These are phyloP conservation scores for Morone chrysops DNA, from an alignment of 2,113 vertebrate genomes.

Conservation along the genomic window DNA sequence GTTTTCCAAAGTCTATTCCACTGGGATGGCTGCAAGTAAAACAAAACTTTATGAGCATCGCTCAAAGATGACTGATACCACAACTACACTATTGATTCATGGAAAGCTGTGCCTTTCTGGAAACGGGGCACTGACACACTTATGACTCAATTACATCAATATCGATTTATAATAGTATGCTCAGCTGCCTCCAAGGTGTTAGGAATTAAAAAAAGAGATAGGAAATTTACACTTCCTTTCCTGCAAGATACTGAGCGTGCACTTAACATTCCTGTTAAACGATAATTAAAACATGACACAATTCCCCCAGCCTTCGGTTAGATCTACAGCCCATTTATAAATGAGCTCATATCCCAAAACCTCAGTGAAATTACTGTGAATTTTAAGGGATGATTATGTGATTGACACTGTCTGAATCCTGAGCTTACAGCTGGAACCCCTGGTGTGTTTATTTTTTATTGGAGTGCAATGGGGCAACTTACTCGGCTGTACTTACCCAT, in stretches of 20 bases:
- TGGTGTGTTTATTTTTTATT: constrained; percentile 48
- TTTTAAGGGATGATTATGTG: constrained; percentile 69
- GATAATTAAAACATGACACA: constrained; percentile 73
- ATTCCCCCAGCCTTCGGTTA: constrained; percentile 55
- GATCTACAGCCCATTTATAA: constrained; percentile 66
- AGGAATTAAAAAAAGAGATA: constrained; percentile 20
- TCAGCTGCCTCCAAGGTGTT: constrained; percentile 27
- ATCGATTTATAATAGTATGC: constrained; percentile 43
- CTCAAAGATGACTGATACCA: constrained; percentile 16
- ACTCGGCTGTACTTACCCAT: background rate
- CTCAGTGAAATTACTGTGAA: constrained; percentile 50
- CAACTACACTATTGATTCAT: constrained; percentile 33
- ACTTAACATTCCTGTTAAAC: constrained; percentile 59
- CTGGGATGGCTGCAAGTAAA: constrained; percentile 16
- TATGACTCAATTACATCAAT: constrained; percentile 57
- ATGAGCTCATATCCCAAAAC: constrained; percentile 66
- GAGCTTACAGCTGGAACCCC: constrained; percentile 54
- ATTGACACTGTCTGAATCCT: constrained; percentile 63
- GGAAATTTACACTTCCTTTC: constrained; percentile 44
- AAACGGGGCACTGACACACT: constrained; percentile 26
- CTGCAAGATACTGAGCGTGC: constrained; percentile 34
- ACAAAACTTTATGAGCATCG: constrained; percentile 48
- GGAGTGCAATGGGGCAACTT: constrained; percentile 31
- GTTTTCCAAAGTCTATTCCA: constrained; percentile 39
- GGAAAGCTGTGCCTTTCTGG: constrained; percentile 8